These are phyloP conservation scores for Tretioscincus oriximinensis DNA, from an alignment of 2,113 vertebrate genomes.

Conservation along the genomic window DNA sequence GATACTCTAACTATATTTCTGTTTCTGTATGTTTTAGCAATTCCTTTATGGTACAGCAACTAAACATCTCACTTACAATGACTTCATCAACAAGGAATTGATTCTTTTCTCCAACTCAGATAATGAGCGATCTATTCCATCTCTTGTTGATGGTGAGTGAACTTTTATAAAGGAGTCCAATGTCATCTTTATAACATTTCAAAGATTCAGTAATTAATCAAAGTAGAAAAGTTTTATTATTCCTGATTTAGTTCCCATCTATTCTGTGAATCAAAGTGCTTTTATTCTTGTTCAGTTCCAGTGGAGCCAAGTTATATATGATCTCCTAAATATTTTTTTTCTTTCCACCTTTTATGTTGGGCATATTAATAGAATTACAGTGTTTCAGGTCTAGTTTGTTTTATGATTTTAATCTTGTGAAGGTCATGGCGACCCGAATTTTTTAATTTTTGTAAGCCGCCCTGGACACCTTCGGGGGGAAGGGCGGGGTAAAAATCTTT, in stretches of 20 bases:
- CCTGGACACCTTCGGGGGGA: too few relatives aligned
- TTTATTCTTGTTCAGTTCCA: not conserved
- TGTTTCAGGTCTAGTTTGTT: not conserved
- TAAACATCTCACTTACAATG: slow-evolving; percentile 94
- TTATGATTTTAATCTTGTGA: too few relatives aligned
- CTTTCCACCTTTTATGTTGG: not conserved
- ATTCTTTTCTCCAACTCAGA: slow-evolving; percentile 99
- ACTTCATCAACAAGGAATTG: slow-evolving; percentile 99
- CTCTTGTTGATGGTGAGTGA: slow-evolving; percentile 93
- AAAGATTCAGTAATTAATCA: slow-evolving; percentile 13
- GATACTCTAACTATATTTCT: too few relatives aligned
- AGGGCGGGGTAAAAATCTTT: too few relatives aligned
- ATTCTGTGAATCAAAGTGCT: not conserved
- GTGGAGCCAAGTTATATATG: not conserved
- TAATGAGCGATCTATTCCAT: slow-evolving; percentile 97
- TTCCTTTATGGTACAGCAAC: slow-evolving; percentile 93
- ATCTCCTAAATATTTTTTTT: not conserved
- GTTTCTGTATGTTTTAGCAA: slow-evolving; percentile 80
- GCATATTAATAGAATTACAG: not conserved
- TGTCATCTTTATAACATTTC: slow-evolving; percentile 11
- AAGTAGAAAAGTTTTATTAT: too few relatives aligned
- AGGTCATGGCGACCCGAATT: too few relatives aligned
- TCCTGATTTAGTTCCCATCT: too few relatives aligned
- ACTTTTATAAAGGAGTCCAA: slow-evolving; percentile 30
- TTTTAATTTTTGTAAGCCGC: too few relatives aligned